These are phyloP conservation scores for Mizuhopecten yessoensis DNA, from an alignment of 1,140 invertebrate species.

Conservation along the genomic window DNA sequence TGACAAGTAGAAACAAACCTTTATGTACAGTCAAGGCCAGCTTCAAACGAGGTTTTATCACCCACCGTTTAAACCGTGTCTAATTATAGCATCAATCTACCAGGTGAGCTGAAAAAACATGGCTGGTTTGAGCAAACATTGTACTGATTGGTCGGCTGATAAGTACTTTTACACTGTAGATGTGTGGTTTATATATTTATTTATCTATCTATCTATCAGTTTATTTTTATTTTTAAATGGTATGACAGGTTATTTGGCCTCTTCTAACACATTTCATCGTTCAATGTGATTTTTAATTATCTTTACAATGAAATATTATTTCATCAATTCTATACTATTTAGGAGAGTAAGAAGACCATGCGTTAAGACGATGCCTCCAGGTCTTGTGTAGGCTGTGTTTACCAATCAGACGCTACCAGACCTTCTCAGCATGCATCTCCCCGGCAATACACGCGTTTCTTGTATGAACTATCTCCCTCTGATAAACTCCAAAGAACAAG, in stretches of 20 bases:
- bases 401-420: neutral
- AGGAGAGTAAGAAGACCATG: neutral
- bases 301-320: too few species aligned
- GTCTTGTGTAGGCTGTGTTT: neutral
- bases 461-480: neutral
- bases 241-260: neutral
- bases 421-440: neutral
- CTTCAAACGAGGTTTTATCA: neutral
- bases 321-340: neutral
- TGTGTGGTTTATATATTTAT: too few species aligned
- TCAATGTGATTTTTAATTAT: neutral
- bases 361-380: neutral
- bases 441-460: neutral
- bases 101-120: slow-evolving; percentile 22
- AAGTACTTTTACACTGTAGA: neutral
- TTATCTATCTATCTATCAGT: too few species aligned
- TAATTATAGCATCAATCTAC: slow-evolving; percentile 36
- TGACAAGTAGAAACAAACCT: slow-evolving; percentile 22
- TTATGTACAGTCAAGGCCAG: neutral
- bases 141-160: neutral
- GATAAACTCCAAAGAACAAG: neutral
- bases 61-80: neutral
- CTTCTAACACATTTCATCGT: neutral
- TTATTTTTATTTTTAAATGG: neutral
- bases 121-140: neutral